These are phyloP conservation scores for Ganaspis sp. DNA, from an alignment of 1,140 invertebrate genomes.

Conservation along the genomic window DNA sequence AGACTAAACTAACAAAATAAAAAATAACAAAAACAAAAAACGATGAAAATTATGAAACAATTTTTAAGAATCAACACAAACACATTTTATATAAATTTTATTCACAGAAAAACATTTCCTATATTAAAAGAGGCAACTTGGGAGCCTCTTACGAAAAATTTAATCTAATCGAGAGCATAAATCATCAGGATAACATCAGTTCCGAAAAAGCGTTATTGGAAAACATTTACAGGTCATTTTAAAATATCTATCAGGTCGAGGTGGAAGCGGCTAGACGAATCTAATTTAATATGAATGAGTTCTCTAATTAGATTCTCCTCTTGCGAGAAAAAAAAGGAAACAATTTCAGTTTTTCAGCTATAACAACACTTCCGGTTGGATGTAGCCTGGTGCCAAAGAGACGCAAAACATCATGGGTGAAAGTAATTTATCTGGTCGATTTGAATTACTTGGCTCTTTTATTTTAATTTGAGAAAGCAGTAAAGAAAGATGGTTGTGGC, in stretches of 20 bases:
- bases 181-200: no score
- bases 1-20: no score
- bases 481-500: not conserved
- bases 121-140: no score
- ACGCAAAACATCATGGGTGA: not conserved
- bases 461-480: not conserved
- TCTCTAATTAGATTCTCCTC: not conserved
- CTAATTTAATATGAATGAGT: not conserved
- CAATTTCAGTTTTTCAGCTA: not conserved
- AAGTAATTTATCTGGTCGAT: not conserved
- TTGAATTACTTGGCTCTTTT: not conserved
- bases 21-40: no score
- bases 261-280: not conserved
- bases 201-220: not conserved
- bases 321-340: not conserved
- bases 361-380: not conserved
- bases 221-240: not conserved
- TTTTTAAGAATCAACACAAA: no score
- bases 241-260: not conserved
- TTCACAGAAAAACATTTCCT: no score
- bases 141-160: no score
- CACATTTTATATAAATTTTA: no score
- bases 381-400: constrained; percentile 9
- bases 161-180: no score
- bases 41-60: no score